phyloP scores from a whole-genome alignment of 2,113 vertebrate species.

The Pimephales promelas region DNA sequence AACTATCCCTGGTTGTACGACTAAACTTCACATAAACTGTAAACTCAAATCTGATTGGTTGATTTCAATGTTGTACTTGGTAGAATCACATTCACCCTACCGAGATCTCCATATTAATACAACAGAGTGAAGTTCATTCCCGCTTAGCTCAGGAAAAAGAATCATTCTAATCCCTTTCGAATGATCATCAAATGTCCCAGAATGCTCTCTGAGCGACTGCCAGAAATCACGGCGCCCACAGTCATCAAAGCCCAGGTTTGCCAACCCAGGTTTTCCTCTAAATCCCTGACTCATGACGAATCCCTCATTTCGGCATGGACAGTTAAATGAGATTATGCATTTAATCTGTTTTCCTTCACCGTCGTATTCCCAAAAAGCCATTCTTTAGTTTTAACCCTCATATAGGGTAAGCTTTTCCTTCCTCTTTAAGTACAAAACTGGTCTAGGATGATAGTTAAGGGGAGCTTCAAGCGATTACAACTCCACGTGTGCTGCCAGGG shows the following conservation, averaged over 20 bases:
- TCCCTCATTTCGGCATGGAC: background rate
- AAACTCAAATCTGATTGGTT: no score
- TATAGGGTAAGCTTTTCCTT: background rate
- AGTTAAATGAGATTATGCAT: conserved; percentile 15
- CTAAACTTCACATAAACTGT: no score
- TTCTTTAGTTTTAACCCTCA: background rate
- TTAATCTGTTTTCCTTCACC: conserved; percentile 11
- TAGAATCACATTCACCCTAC: no score
- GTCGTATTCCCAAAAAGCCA: background rate
- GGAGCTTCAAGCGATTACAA: background rate
- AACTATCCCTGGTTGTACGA: no score
- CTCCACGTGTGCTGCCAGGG: conserved; percentile 11
- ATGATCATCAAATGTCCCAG: conserved; percentile 17
- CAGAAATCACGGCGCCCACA: background rate
- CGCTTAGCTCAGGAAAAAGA: conserved; percentile 7
- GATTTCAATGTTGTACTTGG: no score
- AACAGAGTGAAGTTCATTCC: conserved; percentile 22
- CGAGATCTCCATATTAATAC: background rate
- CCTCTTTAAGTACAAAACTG: background rate
- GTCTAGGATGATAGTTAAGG: background rate
- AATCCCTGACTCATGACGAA: background rate
- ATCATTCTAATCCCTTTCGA: conserved; percentile 47
- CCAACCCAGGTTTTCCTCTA: background rate
- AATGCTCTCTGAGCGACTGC: conserved; percentile 27
- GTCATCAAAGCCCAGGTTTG: background rate